Conservation (phyloP, 2,113 vertebrate genomes). For the Merops nubicus region DNA sequence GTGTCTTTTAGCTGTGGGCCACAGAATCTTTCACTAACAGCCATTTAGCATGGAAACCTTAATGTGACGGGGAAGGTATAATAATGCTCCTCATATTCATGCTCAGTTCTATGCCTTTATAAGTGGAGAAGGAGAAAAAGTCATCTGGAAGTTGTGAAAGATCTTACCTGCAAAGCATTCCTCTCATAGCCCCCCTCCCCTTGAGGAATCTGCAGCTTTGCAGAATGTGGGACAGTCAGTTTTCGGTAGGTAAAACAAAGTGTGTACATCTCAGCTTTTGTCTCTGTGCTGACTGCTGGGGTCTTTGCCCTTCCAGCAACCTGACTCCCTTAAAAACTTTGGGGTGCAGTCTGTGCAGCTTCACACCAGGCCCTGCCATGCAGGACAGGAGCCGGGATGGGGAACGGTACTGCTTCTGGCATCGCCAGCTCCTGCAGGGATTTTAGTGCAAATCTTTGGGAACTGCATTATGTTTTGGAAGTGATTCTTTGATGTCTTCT, state of each 20-base stretch:
- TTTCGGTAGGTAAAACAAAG: neutral
- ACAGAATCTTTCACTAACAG: neutral
- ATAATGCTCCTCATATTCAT: neutral
- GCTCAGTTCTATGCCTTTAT: neutral
- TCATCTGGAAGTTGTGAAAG: constrained; percentile 13
- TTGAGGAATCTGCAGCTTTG: neutral
- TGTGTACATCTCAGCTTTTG: neutral
- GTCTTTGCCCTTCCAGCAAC: neutral
- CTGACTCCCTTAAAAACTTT: neutral
- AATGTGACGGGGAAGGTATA: neutral
- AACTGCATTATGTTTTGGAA: constrained; percentile 31
- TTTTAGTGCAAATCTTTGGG: constrained; percentile 65
- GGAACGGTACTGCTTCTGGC: neutral
- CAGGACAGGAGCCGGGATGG: neutral
- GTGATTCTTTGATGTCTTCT: constrained; percentile 55
- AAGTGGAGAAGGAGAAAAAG: neutral
- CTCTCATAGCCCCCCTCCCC: neutral
- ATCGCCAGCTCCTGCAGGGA: constrained; percentile 7
- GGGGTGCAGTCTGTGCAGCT: neutral
- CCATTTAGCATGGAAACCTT: constrained; percentile 22
- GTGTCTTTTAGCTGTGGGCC: neutral
- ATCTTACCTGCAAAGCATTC: neutral
- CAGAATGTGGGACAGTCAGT: neutral
- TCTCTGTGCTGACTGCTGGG: neutral
- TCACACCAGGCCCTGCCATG: accelerated